phyloP scores from a whole-genome alignment of 1,140 invertebrate genomes.

The Arion vulgaris region DNA sequence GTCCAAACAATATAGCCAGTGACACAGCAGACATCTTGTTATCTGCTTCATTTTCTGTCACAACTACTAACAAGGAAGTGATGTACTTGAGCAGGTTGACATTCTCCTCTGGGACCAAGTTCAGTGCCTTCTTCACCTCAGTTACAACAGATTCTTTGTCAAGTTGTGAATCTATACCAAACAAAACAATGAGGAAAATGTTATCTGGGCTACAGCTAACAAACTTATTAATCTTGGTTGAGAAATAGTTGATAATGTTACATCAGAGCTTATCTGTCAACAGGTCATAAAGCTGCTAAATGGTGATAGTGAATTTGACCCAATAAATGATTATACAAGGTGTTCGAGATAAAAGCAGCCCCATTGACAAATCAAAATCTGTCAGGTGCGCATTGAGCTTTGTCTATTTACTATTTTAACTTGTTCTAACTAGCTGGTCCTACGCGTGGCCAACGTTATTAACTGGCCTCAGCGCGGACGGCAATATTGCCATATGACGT shows the following conservation, averaged over 20 bases:
- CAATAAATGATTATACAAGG: too few relatives aligned
- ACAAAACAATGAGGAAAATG: background rate
- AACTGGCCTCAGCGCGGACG: too few relatives aligned
- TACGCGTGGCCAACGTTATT: too few relatives aligned
- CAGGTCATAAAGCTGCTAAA: too few relatives aligned
- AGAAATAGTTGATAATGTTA: background rate
- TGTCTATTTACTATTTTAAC: too few relatives aligned
- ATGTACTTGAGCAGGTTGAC: conserved; percentile 72
- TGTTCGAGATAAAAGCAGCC: too few relatives aligned
- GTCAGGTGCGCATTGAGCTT: too few relatives aligned
- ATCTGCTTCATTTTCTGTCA: conserved; percentile 66
- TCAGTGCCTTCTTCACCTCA: conserved; percentile 50
- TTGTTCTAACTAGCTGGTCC: too few relatives aligned
- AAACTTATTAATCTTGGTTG: background rate
- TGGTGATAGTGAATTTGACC: too few relatives aligned
- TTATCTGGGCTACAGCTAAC: background rate
- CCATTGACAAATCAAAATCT: too few relatives aligned
- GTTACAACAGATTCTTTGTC: conserved; percentile 36
- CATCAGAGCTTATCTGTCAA: too few relatives aligned
- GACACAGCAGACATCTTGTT: conserved; percentile 74
- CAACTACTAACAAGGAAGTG: conserved; percentile 67
- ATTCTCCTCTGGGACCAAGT: conserved; percentile 66
- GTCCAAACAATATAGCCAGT: conserved; percentile 74
- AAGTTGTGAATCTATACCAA: conserved; percentile 9
- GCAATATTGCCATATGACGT: too few relatives aligned